These are phyloP conservation scores for Seira ritae DNA, from an alignment of 2,888 invertebrate species.

Conservation along the genomic window DNA sequence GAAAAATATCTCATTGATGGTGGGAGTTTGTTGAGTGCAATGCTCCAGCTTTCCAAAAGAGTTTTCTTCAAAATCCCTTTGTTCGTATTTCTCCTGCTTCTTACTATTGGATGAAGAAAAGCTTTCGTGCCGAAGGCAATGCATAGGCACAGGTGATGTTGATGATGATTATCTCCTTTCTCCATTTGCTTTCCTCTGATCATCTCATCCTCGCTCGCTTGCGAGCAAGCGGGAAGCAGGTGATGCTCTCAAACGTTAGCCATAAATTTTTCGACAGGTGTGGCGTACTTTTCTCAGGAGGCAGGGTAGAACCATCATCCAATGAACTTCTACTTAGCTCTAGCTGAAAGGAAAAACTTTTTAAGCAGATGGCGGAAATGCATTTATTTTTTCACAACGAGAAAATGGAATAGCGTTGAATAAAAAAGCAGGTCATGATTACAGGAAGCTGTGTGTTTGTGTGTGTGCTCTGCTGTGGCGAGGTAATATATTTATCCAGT, in stretches of 20 bases:
- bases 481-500: slow-evolving; percentile 26
- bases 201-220: too few species aligned
- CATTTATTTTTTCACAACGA: too few species aligned
- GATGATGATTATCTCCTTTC: slow-evolving; percentile 30
- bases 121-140: slow-evolving; percentile 7
- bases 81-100: too few species aligned
- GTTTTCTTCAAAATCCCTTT: too few species aligned
- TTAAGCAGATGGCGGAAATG: too few species aligned
- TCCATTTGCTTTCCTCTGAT: not conserved
- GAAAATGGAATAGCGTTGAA: too few species aligned
- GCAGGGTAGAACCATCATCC: not conserved
- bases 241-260: slow-evolving; percentile 37
- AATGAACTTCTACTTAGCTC: too few species aligned
- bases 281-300: slow-evolving; percentile 12
- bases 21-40: too few species aligned
- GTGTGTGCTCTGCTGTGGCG: too few species aligned
- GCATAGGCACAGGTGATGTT: slow-evolving; percentile 20
- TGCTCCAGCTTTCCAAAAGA: too few species aligned
- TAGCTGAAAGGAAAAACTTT: too few species aligned
- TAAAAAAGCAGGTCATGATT: slow-evolving; percentile 42
- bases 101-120: not conserved
- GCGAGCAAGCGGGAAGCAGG: slow-evolving; percentile 16
- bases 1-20: too few species aligned
- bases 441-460: slow-evolving; percentile 30
- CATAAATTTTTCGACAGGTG: slow-evolving; percentile 53